Evolutionary conservation across 2,888 invertebrate species (phyloP).

Genomic region (Panopea generosa): DNA sequence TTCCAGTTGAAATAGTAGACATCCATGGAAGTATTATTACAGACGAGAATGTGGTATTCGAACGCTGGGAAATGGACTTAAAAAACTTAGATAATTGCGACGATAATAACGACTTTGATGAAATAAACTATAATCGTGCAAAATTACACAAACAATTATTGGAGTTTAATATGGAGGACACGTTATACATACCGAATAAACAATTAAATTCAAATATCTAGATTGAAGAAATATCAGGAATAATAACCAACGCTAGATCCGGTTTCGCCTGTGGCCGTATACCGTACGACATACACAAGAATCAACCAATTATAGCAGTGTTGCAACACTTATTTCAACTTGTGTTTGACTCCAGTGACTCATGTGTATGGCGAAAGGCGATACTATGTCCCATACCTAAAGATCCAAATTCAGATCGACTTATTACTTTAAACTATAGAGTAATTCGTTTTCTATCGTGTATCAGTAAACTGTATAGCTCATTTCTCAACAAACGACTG

Average conservation of each 20-base stretch:
- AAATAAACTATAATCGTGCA: not conserved
- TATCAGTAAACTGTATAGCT: no score
- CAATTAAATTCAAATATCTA: constrained; percentile 22
- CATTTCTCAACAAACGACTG: no score
- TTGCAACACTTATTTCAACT: constrained; percentile 30
- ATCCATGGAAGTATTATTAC: not conserved
- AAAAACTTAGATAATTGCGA: constrained; percentile 14
- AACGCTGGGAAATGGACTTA: constrained; percentile 24
- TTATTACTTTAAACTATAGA: constrained; percentile 26
- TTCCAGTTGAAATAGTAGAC: constrained; percentile 17
- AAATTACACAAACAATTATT: constrained; percentile 38
- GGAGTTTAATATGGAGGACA: constrained; percentile 26
- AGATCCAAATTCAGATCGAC: constrained; percentile 23
- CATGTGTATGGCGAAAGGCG: constrained; percentile 20
- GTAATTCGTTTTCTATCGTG: constrained; percentile 35
- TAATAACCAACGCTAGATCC: constrained; percentile 14
- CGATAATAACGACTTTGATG: constrained; percentile 23
- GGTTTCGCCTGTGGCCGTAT: constrained; percentile 14
- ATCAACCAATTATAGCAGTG: constrained; percentile 18
- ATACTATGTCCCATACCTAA: constrained; percentile 35
- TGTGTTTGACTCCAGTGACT: constrained; percentile 15
- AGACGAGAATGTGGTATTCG: constrained; percentile 14
- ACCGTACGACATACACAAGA: constrained; percentile 24
- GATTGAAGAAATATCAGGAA: constrained; percentile 4
- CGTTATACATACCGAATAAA: constrained; percentile 15